These are phyloP conservation scores for Macquaria ambigua DNA, from an alignment of 2,113 vertebrate genomes.

Conservation along the genomic window DNA sequence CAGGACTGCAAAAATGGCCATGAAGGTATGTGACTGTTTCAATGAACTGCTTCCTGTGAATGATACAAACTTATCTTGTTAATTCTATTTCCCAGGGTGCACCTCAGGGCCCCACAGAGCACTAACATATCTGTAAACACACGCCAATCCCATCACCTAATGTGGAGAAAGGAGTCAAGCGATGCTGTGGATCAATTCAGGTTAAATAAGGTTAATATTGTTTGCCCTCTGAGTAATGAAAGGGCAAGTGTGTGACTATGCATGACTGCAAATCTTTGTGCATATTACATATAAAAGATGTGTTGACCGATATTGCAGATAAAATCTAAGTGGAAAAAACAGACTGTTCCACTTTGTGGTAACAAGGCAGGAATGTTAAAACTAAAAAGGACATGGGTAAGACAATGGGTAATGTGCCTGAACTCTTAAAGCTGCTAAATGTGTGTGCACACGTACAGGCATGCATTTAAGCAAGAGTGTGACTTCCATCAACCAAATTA, in stretches of 20 bases:
- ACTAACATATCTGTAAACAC: background rate
- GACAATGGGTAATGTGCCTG: background rate
- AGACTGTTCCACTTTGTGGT: background rate
- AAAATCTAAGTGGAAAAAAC: background rate
- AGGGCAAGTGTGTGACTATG: constrained; percentile 32
- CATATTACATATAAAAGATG: constrained; percentile 13
- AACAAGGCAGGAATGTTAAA: background rate
- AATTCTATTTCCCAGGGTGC: constrained; percentile 21
- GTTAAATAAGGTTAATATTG: constrained; percentile 67
- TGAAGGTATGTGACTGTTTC: constrained; percentile 40
- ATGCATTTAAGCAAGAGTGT: constrained; percentile 34
- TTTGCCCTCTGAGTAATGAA: constrained; percentile 52
- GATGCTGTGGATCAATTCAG: constrained; percentile 49
- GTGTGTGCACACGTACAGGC: background rate
- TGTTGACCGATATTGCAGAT: background rate
- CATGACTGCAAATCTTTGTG: constrained; percentile 44
- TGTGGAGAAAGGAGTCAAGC: constrained; percentile 25
- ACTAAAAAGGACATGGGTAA: background rate
- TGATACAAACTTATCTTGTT: constrained; percentile 35
- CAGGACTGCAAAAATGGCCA: constrained; percentile 2
- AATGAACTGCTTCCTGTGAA: constrained; percentile 37
- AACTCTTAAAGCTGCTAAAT: background rate
- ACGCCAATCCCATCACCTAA: constrained; percentile 31
- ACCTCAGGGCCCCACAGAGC: background rate
- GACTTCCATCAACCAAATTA: constrained; percentile 62